A percentile compares a stretch with the other conserved stretches of the same genome.
phyloP scores from a whole-genome alignment of 1,140 invertebrate genomes.

The Penaeus japonicus region DNA sequence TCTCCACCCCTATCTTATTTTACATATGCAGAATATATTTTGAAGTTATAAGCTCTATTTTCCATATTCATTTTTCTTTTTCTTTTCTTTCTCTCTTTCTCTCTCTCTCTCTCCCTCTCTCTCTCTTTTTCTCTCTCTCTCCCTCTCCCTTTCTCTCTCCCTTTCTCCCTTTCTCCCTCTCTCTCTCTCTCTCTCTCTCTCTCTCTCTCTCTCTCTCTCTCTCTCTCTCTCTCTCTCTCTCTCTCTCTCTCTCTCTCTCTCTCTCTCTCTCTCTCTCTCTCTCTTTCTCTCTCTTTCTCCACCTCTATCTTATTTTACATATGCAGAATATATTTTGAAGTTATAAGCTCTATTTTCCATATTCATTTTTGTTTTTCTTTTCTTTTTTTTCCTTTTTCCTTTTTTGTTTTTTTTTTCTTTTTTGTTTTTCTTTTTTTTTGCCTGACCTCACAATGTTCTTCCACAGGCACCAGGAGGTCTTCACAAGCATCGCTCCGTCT shows the following conservation, averaged over 20 bases:
- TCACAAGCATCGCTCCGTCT: constrained; percentile 45
- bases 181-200: neutral
- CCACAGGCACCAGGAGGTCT: constrained; percentile 45
- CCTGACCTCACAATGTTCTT: neutral
- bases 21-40: neutral
- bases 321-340: no score
- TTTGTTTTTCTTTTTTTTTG: neutral
- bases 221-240: neutral
- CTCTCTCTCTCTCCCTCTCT: neutral
- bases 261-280: neutral
- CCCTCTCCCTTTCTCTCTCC: neutral
- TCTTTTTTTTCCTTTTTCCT: neutral
- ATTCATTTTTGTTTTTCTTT: neutral
- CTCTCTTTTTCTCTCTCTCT: neutral
- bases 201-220: neutral
- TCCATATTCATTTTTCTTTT: neutral
- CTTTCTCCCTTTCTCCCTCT: neutral
- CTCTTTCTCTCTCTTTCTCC: neutral
- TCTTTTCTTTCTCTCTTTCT: neutral
- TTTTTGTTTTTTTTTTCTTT: neutral
- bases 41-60: no score
- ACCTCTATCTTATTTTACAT: neutral
- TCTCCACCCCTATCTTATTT: neutral
- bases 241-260: neutral
- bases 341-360: neutral